These are phyloP conservation scores for Heterotilapia buettikoferi DNA, from an alignment of 2,113 vertebrate species.

Conservation along the genomic window DNA sequence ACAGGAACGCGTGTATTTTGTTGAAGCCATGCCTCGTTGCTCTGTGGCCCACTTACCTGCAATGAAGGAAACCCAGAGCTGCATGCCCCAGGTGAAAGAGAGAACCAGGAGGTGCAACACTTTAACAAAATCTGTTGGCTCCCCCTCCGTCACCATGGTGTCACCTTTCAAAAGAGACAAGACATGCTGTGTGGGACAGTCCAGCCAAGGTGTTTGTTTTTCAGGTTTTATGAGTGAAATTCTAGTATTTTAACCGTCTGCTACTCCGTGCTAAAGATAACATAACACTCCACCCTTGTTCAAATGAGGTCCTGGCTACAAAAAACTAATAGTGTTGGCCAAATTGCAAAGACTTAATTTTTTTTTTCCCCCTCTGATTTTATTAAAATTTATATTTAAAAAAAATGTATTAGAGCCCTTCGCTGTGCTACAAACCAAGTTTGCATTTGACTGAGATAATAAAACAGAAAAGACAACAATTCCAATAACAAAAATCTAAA, in stretches of 20 bases:
- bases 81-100: constrained; percentile 84
- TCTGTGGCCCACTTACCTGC: constrained; percentile 67
- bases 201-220: background rate
- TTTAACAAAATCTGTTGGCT: constrained; percentile 73
- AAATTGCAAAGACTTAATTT: background rate
- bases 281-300: background rate
- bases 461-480: background rate
- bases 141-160: constrained; percentile 74
- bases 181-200: background rate
- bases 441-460: background rate
- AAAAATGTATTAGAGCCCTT: background rate
- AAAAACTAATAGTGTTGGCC: background rate
- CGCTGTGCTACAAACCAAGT: background rate
- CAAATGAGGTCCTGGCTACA: background rate
- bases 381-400: background rate
- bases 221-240: background rate
- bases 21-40: background rate
- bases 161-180: background rate
- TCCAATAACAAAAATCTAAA: background rate
- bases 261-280: background rate
- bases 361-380: background rate
- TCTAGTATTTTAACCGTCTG: background rate
- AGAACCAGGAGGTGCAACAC: constrained; percentile 78
- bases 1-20: background rate
- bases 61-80: constrained; percentile 85